phyloP scores from a whole-genome alignment of 2,797 vertebrate species.

The Aselliscus stoliczkanus region DNA sequence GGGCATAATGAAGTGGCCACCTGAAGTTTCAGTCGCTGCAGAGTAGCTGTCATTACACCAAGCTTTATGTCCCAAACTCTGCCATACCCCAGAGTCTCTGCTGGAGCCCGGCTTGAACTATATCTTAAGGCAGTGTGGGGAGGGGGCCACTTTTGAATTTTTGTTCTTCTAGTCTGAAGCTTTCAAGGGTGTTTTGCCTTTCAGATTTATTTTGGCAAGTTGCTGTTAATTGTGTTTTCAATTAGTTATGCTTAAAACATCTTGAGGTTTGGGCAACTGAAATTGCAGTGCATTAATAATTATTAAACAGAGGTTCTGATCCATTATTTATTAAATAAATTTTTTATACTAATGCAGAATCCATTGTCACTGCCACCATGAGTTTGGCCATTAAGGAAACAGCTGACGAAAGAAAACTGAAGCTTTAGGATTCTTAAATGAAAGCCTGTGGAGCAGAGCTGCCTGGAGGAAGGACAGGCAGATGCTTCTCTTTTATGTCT shows the following conservation, averaged over 20 bases:
- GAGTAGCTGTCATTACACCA: neutral
- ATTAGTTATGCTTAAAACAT: constrained; percentile 77
- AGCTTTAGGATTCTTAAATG: constrained; percentile 48
- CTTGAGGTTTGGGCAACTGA: constrained; percentile 72
- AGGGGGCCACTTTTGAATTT: neutral
- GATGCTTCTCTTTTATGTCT: constrained; percentile 46
- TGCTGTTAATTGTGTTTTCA: constrained; percentile 76
- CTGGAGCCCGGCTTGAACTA: neutral
- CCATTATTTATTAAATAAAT: constrained; percentile 78
- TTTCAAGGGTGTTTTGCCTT: constrained; percentile 72
- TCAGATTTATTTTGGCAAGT: constrained; percentile 71
- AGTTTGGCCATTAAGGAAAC: constrained; percentile 74
- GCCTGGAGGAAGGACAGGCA: constrained; percentile 44
- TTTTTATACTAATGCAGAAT: constrained; percentile 77
- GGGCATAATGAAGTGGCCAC: neutral
- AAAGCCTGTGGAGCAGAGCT: constrained; percentile 53
- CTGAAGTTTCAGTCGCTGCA: neutral
- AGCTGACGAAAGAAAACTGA: constrained; percentile 70
- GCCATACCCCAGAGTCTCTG: neutral
- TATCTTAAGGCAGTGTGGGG: fast-evolving
- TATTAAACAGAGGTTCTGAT: constrained; percentile 76
- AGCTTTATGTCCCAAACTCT: neutral
- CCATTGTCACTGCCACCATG: constrained; percentile 75
- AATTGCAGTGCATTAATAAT: constrained; percentile 76
- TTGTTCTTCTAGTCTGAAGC: constrained; percentile 1